phyloP scores from a whole-genome alignment of 2,797 vertebrate species.

The Uromys caudimaculatus region DNA sequence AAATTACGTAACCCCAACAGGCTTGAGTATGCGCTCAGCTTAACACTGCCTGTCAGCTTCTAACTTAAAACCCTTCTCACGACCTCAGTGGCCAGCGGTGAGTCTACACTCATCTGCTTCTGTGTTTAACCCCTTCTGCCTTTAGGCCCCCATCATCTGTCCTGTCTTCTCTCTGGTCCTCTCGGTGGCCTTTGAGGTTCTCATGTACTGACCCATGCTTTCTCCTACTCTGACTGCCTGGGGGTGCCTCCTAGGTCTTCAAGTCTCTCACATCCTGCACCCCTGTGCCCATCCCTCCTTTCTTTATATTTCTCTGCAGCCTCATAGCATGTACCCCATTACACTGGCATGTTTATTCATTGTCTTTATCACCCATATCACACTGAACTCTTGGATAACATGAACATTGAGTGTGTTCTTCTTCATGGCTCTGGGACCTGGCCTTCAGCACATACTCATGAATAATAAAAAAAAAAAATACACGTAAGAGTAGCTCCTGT shows the following conservation, averaged over 20 bases:
- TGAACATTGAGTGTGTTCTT: background rate
- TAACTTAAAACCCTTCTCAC: background rate
- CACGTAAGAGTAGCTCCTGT: background rate
- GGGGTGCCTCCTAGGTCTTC: background rate
- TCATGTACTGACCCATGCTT: background rate
- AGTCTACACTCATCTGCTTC: background rate
- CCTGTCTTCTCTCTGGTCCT: background rate
- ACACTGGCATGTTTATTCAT: background rate
- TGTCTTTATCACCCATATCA: background rate
- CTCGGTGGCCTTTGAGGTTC: background rate
- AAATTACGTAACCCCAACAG: conserved; percentile 47
- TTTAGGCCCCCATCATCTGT: fast-evolving
- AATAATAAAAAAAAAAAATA: background rate
- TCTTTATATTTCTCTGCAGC: background rate
- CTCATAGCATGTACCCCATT: background rate
- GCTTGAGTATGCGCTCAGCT: background rate
- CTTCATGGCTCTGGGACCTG: background rate
- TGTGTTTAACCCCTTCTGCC: fast-evolving
- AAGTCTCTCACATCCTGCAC: background rate
- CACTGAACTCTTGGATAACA: background rate
- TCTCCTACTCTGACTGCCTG: background rate
- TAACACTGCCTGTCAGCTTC: background rate
- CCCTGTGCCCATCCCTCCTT: background rate
- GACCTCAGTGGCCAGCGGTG: background rate
- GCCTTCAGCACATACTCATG: background rate